These are phyloP conservation scores for Nephotettix cincticeps DNA, from an alignment of 1,140 invertebrate species.

Conservation along the genomic window DNA sequence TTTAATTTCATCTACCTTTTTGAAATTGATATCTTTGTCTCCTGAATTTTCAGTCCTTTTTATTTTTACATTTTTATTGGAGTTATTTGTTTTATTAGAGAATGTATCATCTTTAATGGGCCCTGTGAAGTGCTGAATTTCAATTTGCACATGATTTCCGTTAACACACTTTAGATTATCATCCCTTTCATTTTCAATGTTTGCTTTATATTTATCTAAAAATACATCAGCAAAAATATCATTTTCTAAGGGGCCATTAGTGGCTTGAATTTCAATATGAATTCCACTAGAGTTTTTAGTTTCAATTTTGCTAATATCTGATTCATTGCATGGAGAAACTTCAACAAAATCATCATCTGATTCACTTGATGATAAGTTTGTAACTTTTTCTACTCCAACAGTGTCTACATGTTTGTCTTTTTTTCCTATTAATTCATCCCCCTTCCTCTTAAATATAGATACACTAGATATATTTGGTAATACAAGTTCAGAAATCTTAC, in stretches of 20 bases:
- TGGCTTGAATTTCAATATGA: slow-evolving; percentile 40
- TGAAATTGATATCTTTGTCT: neutral
- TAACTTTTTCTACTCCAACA: slow-evolving; percentile 33
- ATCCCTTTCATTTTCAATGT: slow-evolving; percentile 44
- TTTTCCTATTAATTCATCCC: slow-evolving; percentile 29
- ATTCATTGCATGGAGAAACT: neutral
- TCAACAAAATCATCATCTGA: slow-evolving; percentile 38
- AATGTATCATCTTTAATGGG: slow-evolving; percentile 45
- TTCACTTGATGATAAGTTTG: slow-evolving; percentile 30
- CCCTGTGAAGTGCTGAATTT: too few species aligned
- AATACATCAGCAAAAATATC: slow-evolving; percentile 25
- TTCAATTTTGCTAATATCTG: neutral
- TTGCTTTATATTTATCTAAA: slow-evolving; percentile 34
- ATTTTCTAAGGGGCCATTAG: neutral
- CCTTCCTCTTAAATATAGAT: slow-evolving; percentile 16
- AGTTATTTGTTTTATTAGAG: too few species aligned
- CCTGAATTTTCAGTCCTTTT: neutral
- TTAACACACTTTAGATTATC: too few species aligned
- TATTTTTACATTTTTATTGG: too few species aligned
- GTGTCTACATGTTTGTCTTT: slow-evolving; percentile 33
- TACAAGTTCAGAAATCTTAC: neutral
- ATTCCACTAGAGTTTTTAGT: slow-evolving; percentile 39
- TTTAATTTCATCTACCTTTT: neutral
- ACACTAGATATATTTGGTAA: neutral
- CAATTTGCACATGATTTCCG: too few species aligned